Evolutionary conservation across 2,888 invertebrate genomes (phyloP).

Genomic region (Rhodophaea formosa): DNA sequence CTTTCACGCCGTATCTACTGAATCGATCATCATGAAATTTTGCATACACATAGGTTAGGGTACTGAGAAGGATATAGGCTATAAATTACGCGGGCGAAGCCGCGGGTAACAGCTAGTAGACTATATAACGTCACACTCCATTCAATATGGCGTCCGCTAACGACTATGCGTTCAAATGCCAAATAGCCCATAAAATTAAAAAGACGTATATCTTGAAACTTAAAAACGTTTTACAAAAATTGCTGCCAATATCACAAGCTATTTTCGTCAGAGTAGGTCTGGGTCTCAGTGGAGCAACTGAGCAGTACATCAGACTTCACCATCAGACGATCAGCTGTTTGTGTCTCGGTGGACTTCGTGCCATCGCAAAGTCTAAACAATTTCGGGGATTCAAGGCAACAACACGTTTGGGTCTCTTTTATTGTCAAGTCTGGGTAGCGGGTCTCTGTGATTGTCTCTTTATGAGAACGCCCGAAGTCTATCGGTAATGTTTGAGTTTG

Average conservation of each 20-base stretch:
- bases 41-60: too few relatives aligned
- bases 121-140: too few relatives aligned
- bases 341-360: constrained; percentile 60
- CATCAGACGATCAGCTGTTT: constrained; percentile 44
- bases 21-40: too few relatives aligned
- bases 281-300: constrained; percentile 59
- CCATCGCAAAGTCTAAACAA: constrained; percentile 50
- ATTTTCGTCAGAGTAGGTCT: constrained; percentile 45
- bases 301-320: constrained; percentile 46
- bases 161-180: too few relatives aligned
- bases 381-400: constrained; percentile 57
- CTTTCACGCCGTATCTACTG: too few relatives aligned
- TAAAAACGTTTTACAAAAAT: constrained; percentile 13
- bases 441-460: constrained; percentile 58
- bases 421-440: constrained; percentile 60
- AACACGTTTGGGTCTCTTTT: constrained; percentile 69
- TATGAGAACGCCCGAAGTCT: constrained; percentile 60
- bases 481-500: constrained; percentile 69
- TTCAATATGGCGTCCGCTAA: too few relatives aligned
- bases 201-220: too few relatives aligned
- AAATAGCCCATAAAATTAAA: too few relatives aligned
- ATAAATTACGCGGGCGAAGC: too few relatives aligned
- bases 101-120: too few relatives aligned
- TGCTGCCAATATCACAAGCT: constrained; percentile 43
- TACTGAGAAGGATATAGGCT: too few relatives aligned